Evolutionary conservation across 1,140 invertebrate species (phyloP).

Genomic region (Tetramorium parvispinum): DNA sequence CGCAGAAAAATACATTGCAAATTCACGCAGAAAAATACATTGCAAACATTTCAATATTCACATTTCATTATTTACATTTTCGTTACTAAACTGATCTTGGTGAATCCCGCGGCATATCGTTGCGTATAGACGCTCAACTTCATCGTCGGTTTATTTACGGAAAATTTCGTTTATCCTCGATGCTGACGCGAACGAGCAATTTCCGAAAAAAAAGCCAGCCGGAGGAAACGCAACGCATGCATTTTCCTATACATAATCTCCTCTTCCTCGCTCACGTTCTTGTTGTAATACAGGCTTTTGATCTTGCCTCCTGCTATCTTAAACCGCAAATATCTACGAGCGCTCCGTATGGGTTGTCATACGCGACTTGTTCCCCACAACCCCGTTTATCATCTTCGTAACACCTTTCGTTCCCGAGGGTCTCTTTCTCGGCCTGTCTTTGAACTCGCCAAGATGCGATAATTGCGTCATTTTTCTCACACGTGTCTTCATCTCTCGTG

Average conservation of each 20-base stretch:
- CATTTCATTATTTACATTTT: neutral
- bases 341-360: slow-evolving; percentile 66
- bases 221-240: slow-evolving; percentile 17
- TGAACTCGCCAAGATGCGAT: slow-evolving; percentile 70
- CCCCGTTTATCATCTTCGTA: slow-evolving; percentile 66
- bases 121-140: neutral
- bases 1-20: neutral
- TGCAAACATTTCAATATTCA: neutral
- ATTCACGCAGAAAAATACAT: neutral
- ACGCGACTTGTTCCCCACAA: slow-evolving; percentile 53
- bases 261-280: slow-evolving; percentile 18
- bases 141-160: slow-evolving; percentile 45
- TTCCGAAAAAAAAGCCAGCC: slow-evolving; percentile 40
- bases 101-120: neutral
- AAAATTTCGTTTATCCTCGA: slow-evolving; percentile 56
- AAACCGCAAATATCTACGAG: slow-evolving; percentile 18
- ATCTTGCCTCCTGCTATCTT: slow-evolving; percentile 51
- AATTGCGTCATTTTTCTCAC: slow-evolving; percentile 62
- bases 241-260: slow-evolving; percentile 46
- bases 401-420: slow-evolving; percentile 66
- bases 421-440: slow-evolving; percentile 66
- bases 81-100: neutral
- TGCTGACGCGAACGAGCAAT: slow-evolving; percentile 34
- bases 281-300: slow-evolving; percentile 55
- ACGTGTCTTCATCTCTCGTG: slow-evolving; percentile 20